Evolutionary conservation across 2,797 vertebrate species (phyloP).

Genomic region (Pelodytes ibericus): DNA sequence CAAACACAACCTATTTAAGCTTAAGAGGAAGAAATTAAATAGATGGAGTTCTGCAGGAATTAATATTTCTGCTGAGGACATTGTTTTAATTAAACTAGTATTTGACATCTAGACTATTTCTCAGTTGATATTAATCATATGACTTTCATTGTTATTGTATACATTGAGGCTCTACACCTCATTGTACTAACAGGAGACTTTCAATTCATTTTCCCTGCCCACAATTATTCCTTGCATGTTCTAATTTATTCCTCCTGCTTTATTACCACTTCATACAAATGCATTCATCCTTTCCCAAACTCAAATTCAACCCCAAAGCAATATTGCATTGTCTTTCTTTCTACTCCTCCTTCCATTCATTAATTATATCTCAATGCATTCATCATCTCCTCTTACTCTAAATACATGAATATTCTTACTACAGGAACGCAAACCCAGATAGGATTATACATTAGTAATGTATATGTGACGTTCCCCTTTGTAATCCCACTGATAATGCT

Average conservation of each 20-base stretch:
- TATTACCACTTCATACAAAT: constrained; percentile 10
- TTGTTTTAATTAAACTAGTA: neutral
- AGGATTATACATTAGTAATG: neutral
- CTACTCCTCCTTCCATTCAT: neutral
- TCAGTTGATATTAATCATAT: constrained; percentile 4
- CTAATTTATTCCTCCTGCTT: constrained; percentile 9
- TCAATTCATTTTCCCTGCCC: constrained; percentile 6
- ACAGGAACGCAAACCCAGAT: neutral
- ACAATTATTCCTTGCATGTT: constrained; percentile 1
- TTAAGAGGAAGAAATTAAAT: too few species aligned
- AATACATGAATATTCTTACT: neutral
- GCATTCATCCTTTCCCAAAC: constrained; percentile 1
- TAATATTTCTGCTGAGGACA: neutral
- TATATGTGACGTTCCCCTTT: neutral
- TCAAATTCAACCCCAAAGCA: constrained; percentile 2
- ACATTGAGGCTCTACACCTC: neutral
- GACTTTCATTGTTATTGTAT: neutral
- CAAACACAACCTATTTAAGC: too few species aligned
- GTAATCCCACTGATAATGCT: too few species aligned
- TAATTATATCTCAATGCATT: neutral
- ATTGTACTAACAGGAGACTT: neutral
- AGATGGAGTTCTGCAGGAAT: too few species aligned
- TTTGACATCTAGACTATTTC: neutral
- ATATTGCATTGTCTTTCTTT: neutral
- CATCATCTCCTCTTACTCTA: neutral